These are phyloP conservation scores for Sipha maydis DNA, from an alignment of 2,888 invertebrate genomes.

Conservation along the genomic window DNA sequence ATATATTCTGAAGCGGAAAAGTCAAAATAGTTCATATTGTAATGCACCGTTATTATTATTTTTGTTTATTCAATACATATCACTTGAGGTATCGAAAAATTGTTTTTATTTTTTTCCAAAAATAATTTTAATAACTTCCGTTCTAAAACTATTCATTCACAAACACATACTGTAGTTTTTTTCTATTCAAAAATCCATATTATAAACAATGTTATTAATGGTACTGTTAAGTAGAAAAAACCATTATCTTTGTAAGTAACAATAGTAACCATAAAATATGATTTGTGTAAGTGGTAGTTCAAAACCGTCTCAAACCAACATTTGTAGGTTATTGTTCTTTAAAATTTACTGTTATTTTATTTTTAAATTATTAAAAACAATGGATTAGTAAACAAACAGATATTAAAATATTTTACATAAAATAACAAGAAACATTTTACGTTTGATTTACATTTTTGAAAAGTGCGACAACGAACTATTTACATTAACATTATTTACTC, in stretches of 20 bases:
- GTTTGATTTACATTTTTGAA: too few relatives aligned
- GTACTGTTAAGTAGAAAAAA: not conserved
- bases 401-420: too few relatives aligned
- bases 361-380: too few relatives aligned
- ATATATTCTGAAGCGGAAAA: constrained; percentile 18
- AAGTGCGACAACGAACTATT: too few relatives aligned
- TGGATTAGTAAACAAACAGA: too few relatives aligned
- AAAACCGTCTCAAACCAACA: too few relatives aligned
- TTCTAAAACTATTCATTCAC: constrained; percentile 10
- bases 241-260: not conserved
- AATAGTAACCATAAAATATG: not conserved
- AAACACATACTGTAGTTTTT: not conserved
- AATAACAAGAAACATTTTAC: too few relatives aligned
- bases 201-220: not conserved
- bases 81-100: not conserved
- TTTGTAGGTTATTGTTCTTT: not conserved
- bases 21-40: not conserved
- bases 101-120: not conserved
- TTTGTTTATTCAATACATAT: not conserved
- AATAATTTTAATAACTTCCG: constrained; percentile 40
- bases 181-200: not conserved
- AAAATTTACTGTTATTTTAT: not conserved
- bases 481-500: too few relatives aligned
- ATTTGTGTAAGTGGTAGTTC: too few relatives aligned
- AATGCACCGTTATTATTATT: not conserved